A percentile compares a stretch with the other conserved stretches of the same genome.
phyloP scores from a whole-genome alignment of 2,888 invertebrate species.

The Rhagonycha lutea region DNA sequence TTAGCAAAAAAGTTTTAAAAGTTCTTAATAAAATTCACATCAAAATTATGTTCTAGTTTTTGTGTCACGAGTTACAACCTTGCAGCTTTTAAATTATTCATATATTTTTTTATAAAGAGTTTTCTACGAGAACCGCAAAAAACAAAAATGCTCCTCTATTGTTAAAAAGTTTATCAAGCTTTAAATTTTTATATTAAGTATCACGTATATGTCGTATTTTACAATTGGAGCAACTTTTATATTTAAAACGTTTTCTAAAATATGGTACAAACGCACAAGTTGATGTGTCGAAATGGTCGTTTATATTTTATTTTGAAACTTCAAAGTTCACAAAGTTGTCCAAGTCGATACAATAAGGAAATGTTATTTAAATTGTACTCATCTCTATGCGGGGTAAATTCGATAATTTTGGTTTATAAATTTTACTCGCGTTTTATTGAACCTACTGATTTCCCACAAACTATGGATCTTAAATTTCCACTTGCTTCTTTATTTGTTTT shows the following conservation, averaged over 20 bases:
- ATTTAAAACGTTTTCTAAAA: not conserved
- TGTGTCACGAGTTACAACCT: not conserved
- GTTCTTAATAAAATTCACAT: not conserved
- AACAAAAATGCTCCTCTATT: not conserved
- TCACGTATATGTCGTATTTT: not conserved
- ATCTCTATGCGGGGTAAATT: not conserved
- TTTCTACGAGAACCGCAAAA: not conserved
- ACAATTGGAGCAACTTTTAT: not conserved
- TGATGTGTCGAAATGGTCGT: not conserved
- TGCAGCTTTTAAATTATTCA: not conserved
- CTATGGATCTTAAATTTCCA: no score
- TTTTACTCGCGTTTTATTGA: not conserved
- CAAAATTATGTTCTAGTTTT: not conserved
- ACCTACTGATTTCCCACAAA: no score
- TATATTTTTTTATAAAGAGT: not conserved
- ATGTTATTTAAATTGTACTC: not conserved
- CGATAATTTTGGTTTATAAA: not conserved
- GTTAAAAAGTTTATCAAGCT: not conserved
- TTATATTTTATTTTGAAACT: not conserved
- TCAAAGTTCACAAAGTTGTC: not conserved
- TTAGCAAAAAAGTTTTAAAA: not conserved
- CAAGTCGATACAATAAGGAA: not conserved
- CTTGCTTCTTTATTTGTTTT: no score
- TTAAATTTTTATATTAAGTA: conserved; percentile 3
- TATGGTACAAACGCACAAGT: not conserved